Percentiles rank a stretch among this genome's conserved stretches.
Evolutionary conservation across 2,888 invertebrate species (phyloP).

Genomic region (Nasonia oneida): DNA sequence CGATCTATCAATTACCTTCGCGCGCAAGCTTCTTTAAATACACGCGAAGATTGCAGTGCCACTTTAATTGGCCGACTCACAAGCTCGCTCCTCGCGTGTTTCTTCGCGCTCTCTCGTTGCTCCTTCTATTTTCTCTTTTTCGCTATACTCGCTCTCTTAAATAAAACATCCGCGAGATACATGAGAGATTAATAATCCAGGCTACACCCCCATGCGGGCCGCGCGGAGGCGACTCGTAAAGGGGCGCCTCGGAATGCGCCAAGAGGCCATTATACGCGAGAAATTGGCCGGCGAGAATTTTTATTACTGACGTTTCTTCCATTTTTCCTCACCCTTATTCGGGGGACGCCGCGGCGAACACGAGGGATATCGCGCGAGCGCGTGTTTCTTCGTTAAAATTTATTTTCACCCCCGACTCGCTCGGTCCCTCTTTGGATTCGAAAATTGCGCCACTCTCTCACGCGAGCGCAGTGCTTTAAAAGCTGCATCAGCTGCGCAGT

Average conservation of each 20-base stretch:
- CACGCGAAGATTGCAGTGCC: constrained; percentile 30
- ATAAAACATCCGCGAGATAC: constrained; percentile 64
- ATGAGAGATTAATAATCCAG: constrained; percentile 63
- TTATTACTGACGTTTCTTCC: constrained; percentile 23
- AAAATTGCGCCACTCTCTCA: not conserved
- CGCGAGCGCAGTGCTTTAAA: not conserved
- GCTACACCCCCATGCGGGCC: not conserved
- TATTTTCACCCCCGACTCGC: not conserved
- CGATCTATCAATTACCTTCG: constrained; percentile 35
- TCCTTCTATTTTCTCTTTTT: not conserved
- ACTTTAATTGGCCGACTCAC: not conserved
- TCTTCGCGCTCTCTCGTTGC: not conserved
- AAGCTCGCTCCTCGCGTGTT: constrained; percentile 28
- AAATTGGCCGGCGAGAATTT: constrained; percentile 37
- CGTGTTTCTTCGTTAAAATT: constrained; percentile 7
- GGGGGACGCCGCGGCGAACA: not conserved
- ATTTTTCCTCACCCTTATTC: not conserved
- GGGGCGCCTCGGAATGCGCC: constrained; percentile 26
- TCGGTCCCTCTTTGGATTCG: not conserved
- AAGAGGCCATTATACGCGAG: constrained; percentile 26
- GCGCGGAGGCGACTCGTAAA: constrained; percentile 11
- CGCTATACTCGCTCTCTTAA: constrained; percentile 61
- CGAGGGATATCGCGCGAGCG: not conserved
- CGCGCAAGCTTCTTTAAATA: constrained; percentile 25
- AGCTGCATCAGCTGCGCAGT: not conserved